These are phyloP conservation scores for Coregonus suidteri DNA, from an alignment of 2,797 vertebrate species.

Conservation along the genomic window DNA sequence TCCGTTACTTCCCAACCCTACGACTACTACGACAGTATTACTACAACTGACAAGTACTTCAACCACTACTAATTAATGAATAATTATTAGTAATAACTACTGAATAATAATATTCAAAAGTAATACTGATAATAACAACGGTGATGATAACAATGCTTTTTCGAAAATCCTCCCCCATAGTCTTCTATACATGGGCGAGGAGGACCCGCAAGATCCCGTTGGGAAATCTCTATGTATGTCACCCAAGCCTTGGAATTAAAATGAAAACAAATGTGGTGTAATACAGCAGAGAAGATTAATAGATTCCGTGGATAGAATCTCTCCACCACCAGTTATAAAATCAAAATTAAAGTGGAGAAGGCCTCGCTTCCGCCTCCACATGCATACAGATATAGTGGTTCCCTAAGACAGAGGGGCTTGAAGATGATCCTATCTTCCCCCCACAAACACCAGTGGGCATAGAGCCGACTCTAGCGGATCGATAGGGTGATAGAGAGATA, in stretches of 20 bases:
- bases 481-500: no score
- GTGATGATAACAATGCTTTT: background rate
- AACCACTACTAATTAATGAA: background rate
- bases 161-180: constrained; percentile 60
- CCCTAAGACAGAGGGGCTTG: constrained; percentile 12
- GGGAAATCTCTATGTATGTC: constrained; percentile 77
- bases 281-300: constrained; percentile 79
- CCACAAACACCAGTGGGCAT: background rate
- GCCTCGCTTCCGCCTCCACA: constrained; percentile 44
- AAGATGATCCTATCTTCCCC: constrained; percentile 31
- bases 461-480: no score
- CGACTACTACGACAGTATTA: background rate
- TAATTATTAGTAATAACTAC: no score
- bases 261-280: constrained; percentile 81
- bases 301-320: constrained; percentile 76
- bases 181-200: constrained; percentile 62
- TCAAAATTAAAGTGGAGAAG: constrained; percentile 78
- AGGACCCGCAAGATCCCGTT: constrained; percentile 55
- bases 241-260: constrained; percentile 73
- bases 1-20: no score
- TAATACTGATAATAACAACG: background rate
- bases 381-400: constrained; percentile 25
- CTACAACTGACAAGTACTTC: constrained; percentile 50
- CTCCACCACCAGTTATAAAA: constrained; percentile 72
- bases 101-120: background rate